Evolutionary conservation across 2,797 vertebrate species (phyloP).

Genomic region (Lepidocolaptes lacrymiger): DNA sequence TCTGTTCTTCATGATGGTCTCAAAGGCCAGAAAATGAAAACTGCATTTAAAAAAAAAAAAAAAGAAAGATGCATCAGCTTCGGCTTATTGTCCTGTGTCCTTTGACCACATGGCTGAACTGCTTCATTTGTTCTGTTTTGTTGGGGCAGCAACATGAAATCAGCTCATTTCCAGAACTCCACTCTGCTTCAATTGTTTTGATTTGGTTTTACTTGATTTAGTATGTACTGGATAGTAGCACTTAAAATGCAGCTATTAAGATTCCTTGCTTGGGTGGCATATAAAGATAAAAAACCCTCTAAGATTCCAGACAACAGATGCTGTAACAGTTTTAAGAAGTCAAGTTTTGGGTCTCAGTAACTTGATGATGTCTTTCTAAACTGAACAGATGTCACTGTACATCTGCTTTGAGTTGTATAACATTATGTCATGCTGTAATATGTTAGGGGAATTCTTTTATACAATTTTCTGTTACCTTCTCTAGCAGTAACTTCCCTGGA

Average conservation of each 20-base stretch:
- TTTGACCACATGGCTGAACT: neutral
- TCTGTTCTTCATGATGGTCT: neutral
- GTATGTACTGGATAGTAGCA: neutral
- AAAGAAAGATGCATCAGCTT: neutral
- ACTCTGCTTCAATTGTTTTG: neutral
- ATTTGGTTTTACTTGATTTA: neutral
- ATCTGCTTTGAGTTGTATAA: conserved; percentile 30
- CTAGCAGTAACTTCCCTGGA: neutral
- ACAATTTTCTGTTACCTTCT: neutral
- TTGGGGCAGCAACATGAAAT: neutral
- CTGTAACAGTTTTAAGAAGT: conserved; percentile 27
- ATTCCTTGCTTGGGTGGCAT: neutral
- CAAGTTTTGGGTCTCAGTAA: neutral
- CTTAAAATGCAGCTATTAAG: neutral
- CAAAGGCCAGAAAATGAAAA: neutral
- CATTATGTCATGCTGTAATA: neutral
- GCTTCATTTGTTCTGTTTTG: neutral
- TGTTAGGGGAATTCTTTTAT: neutral
- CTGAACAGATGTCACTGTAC: neutral
- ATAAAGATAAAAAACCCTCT: neutral
- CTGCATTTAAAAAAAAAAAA: neutral
- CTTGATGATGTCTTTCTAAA: conserved; percentile 24
- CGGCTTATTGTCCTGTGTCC: neutral
- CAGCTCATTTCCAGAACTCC: neutral
- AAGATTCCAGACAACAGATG: neutral